Percentiles rank a stretch among this genome's conserved stretches.
These are phyloP conservation scores for Protobothrops mucrosquamatus DNA, from an alignment of 2,113 vertebrate species.

Conservation along the genomic window DNA sequence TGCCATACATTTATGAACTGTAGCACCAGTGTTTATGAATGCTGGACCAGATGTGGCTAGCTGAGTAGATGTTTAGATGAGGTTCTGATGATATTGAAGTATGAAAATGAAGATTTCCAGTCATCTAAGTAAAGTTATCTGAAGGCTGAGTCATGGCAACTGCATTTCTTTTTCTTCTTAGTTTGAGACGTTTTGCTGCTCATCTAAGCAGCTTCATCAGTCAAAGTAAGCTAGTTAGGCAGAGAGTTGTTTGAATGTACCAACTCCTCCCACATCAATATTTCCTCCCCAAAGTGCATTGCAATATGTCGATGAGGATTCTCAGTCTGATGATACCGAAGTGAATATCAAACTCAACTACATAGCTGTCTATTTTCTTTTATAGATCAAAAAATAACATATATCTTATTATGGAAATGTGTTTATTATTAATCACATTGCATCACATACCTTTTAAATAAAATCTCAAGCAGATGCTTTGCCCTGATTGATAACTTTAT, in stretches of 20 bases:
- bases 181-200: background rate
- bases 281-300: background rate
- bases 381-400: background rate
- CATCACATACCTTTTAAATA: background rate
- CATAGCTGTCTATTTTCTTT: background rate
- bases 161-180: background rate
- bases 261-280: background rate
- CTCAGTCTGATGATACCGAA: background rate
- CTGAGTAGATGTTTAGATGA: background rate
- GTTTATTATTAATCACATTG: slow-evolving; percentile 19
- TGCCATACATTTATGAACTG: no score
- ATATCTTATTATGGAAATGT: background rate
- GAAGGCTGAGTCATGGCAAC: background rate
- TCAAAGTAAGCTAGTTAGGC: background rate
- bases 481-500: background rate
- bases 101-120: background rate
- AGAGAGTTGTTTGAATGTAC: background rate
- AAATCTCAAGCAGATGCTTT: background rate
- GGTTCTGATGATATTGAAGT: background rate
- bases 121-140: background rate
- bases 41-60: background rate
- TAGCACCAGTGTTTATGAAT: no score
- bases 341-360: background rate
- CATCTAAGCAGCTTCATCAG: background rate
- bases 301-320: background rate